Conservation (phyloP, 2,113 vertebrate genomes). For the Macquaria ambigua region DNA sequence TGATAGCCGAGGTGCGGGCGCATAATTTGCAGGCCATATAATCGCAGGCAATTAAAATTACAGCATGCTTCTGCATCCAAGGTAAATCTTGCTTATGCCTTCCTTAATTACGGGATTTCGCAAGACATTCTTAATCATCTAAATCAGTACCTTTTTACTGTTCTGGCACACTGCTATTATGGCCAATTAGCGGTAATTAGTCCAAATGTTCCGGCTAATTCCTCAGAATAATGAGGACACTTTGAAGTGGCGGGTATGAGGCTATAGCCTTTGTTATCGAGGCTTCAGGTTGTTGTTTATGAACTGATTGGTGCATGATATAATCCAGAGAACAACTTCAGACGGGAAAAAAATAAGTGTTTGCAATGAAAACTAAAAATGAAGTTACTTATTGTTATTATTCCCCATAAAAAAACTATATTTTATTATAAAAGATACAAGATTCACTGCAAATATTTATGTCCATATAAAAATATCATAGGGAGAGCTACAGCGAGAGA, state of each 20-base stretch:
- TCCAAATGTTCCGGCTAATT: conserved; percentile 81
- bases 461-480: not conserved
- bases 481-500: not conserved
- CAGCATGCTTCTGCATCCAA: conserved; percentile 70
- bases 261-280: conserved; percentile 63
- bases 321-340: conserved; percentile 30
- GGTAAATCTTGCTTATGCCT: conserved; percentile 72
- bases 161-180: conserved; percentile 80
- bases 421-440: not conserved
- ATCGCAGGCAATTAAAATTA: conserved; percentile 82
- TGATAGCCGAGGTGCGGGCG: conserved; percentile 24
- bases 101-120: conserved; percentile 82
- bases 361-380: not conserved
- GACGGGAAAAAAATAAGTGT: conserved; percentile 7
- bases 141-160: conserved; percentile 80
- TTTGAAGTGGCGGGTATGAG: conserved; percentile 71
- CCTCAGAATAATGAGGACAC: conserved; percentile 77
- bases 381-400: conserved; percentile 8
- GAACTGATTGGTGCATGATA: conserved; percentile 62
- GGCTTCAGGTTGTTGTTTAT: conserved; percentile 59
- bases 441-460: not conserved
- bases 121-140: conserved; percentile 84
- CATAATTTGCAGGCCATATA: conserved; percentile 49
- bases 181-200: conserved; percentile 85
- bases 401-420: not conserved